These are phyloP conservation scores for Sternotherus odoratus DNA, from an alignment of 2,797 vertebrate species.

Conservation along the genomic window DNA sequence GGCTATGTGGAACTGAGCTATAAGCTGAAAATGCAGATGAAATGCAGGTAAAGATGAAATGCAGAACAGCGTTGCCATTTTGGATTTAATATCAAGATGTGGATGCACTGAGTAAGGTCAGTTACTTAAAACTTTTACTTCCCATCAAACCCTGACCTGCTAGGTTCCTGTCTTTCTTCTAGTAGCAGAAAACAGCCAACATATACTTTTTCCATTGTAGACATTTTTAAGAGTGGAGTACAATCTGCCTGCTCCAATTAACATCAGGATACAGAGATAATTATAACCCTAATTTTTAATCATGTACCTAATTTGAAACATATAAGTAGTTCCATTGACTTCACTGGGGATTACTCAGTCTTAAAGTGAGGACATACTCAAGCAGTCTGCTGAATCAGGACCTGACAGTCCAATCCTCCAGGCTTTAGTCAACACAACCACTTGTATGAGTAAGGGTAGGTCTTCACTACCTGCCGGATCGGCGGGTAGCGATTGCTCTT, in stretches of 20 bases:
- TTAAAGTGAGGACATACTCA: background rate
- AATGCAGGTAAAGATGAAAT: background rate
- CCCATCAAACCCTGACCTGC: constrained; percentile 7
- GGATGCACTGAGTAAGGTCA: background rate
- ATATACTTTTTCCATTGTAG: background rate
- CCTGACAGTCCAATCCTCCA: background rate
- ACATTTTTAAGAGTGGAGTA: background rate
- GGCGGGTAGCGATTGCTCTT: too few relatives aligned
- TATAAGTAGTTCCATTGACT: background rate
- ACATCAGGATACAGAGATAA: background rate
- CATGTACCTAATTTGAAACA: accelerated
- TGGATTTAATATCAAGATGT: background rate
- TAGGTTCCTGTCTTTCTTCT: background rate
- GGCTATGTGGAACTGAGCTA: background rate
- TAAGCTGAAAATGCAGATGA: too few relatives aligned
- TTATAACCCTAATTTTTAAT: background rate
- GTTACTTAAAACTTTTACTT: background rate
- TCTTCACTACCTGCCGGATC: too few relatives aligned
- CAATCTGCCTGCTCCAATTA: background rate
- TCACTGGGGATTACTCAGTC: background rate
- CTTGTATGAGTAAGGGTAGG: background rate
- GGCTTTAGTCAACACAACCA: background rate
- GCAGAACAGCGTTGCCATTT: background rate
- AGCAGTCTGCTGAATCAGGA: background rate
- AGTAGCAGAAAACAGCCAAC: background rate